Conservation (phyloP, 2,113 vertebrate species). For the western clawed frog (Xenopus tropicalis) region DNA sequence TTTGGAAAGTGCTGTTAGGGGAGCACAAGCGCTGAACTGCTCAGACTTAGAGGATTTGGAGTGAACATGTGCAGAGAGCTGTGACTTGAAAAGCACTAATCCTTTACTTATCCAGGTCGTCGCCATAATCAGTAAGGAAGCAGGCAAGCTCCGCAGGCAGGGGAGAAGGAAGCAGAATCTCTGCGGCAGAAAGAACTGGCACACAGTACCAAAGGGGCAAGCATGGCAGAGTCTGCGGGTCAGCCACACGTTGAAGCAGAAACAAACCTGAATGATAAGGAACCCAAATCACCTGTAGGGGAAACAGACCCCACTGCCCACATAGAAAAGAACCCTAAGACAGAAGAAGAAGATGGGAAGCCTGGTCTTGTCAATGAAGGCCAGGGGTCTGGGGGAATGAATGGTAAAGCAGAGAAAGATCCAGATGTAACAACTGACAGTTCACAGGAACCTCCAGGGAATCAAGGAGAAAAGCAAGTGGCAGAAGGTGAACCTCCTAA, state of each 20-base stretch:
- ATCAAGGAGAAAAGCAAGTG: no score
- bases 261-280: no score
- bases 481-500: background rate
- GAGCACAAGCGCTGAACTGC: background rate
- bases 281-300: background rate
- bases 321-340: background rate
- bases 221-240: constrained; percentile 35
- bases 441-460: no score
- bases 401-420: background rate
- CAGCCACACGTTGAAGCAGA: background rate
- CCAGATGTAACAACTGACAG: no score
- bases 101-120: constrained; percentile 31
- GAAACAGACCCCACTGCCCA: background rate
- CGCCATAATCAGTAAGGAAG: constrained; percentile 8
- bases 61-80: constrained; percentile 23
- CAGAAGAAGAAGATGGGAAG: background rate
- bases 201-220: background rate
- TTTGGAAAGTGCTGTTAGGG: constrained; percentile 3
- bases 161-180: background rate
- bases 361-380: background rate
- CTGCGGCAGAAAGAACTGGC: background rate
- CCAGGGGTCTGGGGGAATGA: background rate
- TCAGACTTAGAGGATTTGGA: constrained; percentile 38
- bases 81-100: constrained; percentile 30
- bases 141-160: background rate